A percentile compares a stretch with the other conserved stretches of the same genome.
phyloP scores from a whole-genome alignment of 2,888 invertebrate species.

The Odontomyia ornata region DNA sequence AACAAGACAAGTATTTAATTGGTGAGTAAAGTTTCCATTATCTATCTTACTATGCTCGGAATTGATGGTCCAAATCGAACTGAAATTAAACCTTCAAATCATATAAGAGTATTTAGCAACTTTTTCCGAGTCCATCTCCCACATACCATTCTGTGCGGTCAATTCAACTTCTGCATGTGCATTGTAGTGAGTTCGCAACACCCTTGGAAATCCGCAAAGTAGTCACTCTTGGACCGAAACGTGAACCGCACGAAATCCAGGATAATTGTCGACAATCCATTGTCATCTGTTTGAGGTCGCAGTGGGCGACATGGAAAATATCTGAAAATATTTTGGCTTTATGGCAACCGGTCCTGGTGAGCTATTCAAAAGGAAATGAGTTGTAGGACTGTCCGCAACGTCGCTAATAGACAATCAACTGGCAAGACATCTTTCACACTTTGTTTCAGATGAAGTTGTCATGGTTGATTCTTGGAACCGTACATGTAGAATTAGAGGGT shows the following conservation, averaged over 20 bases:
- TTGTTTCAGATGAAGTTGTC: too few species aligned
- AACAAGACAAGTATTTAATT: too few species aligned
- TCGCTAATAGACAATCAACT: slow-evolving; percentile 41
- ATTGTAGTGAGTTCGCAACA: not conserved
- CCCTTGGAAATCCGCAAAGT: slow-evolving; percentile 43
- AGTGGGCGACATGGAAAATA: slow-evolving; percentile 32
- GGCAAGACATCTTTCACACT: not conserved
- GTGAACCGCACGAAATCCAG: slow-evolving; percentile 25
- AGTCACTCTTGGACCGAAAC: slow-evolving; percentile 21
- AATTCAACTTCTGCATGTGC: too few species aligned
- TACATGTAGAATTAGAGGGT: too few species aligned
- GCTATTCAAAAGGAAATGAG: slow-evolving; percentile 9
- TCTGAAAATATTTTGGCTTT: slow-evolving; percentile 39
- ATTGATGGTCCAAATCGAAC: not conserved
- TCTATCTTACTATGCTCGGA: not conserved
- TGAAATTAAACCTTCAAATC: not conserved
- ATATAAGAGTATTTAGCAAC: too few species aligned
- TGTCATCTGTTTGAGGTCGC: not conserved
- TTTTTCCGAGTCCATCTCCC: too few species aligned
- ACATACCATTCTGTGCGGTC: too few species aligned
- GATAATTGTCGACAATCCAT: slow-evolving; percentile 26
- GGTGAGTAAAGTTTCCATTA: too few species aligned
- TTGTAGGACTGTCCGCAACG: slow-evolving; percentile 6
- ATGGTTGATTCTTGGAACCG: too few species aligned
- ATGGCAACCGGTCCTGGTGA: slow-evolving; percentile 32